These are phyloP conservation scores for Ictalurus furcatus DNA, from an alignment of 2,113 vertebrate genomes.

Conservation along the genomic window DNA sequence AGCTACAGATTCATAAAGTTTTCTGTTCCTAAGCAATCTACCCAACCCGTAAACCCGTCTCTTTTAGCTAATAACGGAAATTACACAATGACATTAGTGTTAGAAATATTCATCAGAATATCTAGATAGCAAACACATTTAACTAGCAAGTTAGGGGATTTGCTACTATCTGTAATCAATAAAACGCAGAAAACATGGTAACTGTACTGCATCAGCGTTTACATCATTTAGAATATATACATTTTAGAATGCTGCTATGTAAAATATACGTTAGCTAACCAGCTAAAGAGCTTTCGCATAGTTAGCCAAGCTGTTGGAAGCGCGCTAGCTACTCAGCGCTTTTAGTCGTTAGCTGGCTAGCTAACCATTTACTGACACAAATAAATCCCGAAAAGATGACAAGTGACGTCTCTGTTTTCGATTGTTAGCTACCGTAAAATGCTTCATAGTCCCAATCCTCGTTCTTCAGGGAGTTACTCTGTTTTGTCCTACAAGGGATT, in stretches of 20 bases:
- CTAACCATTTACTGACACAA: constrained; percentile 18
- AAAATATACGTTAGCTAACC: background rate
- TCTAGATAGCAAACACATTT: background rate
- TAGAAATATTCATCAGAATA: too few relatives aligned
- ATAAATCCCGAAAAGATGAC: background rate
- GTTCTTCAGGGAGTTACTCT: background rate
- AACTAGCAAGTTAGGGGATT: background rate
- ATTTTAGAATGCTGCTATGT: background rate
- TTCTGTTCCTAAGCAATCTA: background rate
- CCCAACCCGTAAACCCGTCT: background rate
- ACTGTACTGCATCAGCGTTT: background rate
- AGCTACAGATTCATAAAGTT: background rate
- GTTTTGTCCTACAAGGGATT: background rate
- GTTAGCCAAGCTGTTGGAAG: background rate
- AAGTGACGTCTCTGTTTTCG: background rate
- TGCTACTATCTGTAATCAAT: background rate
- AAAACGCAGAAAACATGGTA: background rate
- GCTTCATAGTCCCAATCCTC: constrained; percentile 38
- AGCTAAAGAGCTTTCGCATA: background rate
- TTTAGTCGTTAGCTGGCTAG: background rate
- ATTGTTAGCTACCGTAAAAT: constrained; percentile 40
- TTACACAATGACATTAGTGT: background rate
- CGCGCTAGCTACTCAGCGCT: background rate
- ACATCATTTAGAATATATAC: too few relatives aligned
- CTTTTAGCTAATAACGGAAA: background rate